phyloP scores from a whole-genome alignment of 1,140 invertebrate genomes.

The Notospermus geniculatus region DNA sequence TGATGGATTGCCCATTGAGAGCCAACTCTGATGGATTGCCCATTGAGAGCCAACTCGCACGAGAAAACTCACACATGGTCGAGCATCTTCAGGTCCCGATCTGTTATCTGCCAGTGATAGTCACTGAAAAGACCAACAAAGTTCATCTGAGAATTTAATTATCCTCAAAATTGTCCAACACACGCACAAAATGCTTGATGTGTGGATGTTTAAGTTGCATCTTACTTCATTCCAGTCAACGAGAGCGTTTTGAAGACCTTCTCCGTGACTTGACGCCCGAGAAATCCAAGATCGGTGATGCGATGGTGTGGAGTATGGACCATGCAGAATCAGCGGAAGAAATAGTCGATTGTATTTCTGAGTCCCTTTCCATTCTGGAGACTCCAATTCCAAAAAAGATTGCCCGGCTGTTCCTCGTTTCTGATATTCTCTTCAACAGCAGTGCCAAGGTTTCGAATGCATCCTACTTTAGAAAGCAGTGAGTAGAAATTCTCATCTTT shows the following conservation, averaged over 20 bases:
- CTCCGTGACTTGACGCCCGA: conserved; percentile 85
- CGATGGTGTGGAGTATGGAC: conserved; percentile 98
- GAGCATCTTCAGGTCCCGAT: too few relatives aligned
- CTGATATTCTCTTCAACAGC: conserved; percentile 96
- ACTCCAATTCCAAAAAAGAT: conserved; percentile 89
- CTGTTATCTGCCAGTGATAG: too few relatives aligned
- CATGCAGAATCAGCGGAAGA: conserved; percentile 97
- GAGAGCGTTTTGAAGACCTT: conserved; percentile 89
- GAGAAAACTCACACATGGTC: too few relatives aligned
- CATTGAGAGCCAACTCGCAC: too few relatives aligned
- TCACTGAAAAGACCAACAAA: too few relatives aligned
- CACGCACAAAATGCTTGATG: too few relatives aligned
- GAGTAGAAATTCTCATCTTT: too few relatives aligned
- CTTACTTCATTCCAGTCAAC: conserved; percentile 62
- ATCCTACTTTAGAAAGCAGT: conserved; percentile 83
- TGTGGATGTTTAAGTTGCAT: too few relatives aligned
- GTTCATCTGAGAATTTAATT: too few relatives aligned
- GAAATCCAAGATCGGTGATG: conserved; percentile 69
- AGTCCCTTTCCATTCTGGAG: conserved; percentile 68
- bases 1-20: too few relatives aligned
- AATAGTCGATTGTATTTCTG: conserved; percentile 83
- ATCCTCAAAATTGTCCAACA: too few relatives aligned
- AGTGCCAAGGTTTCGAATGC: conserved; percentile 95
- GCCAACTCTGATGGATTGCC: too few relatives aligned
- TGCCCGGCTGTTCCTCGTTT: conserved; percentile 90